Evolutionary conservation across 2,888 invertebrate genomes (phyloP), one percentile per base, ranked within the genome.

Genomic region (Troides helena): DNA sequence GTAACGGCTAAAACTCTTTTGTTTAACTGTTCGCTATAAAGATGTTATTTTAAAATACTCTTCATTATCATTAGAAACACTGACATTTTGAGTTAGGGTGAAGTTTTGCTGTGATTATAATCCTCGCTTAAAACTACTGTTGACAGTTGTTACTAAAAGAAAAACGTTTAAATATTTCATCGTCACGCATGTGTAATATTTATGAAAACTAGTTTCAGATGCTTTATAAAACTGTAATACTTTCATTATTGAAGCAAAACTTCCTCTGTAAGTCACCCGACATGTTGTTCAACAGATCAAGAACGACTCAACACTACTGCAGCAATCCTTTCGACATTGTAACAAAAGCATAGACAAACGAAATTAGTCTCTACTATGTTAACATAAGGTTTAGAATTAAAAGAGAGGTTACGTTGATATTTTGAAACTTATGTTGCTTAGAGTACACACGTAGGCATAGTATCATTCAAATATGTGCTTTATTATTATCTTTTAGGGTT

Each of bases 231-330:
- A 67, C 59, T 30, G 53, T 59, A 67, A 70, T 67, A 67, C 66
- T 67, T 67, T 70, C 70, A 39, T 62, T 66, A 62, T 50, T 67
- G 58, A 66, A 57, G 70, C 66, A 66, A 62, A 58, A 67, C 65
- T 67, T 70, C 62, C 66, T 70, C 67, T 70, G 67, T 63, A 70
- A 67, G 59, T 70, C 67, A 63, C 53, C 70, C 67, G 70, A 70
- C 60, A 70, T 70, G 66, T 70, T 70, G 66, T 70, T 64, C 64
- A 71, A 71, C 67, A 65, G 64, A 71, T 71, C 70, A 70, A 70
- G 63, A 67, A 65, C 70, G 56, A 60, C 62, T 61, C 46, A 53
- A 57, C 63, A 67, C 60, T 62, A 17, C 36, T 59, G 63, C 66
- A 57, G 63, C 63, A 68, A 63, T 62, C 69, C 57, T 63, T 66